Evolutionary conservation across 2,888 invertebrate species (phyloP).

Genomic region (Trissolcus brochymenae): DNA sequence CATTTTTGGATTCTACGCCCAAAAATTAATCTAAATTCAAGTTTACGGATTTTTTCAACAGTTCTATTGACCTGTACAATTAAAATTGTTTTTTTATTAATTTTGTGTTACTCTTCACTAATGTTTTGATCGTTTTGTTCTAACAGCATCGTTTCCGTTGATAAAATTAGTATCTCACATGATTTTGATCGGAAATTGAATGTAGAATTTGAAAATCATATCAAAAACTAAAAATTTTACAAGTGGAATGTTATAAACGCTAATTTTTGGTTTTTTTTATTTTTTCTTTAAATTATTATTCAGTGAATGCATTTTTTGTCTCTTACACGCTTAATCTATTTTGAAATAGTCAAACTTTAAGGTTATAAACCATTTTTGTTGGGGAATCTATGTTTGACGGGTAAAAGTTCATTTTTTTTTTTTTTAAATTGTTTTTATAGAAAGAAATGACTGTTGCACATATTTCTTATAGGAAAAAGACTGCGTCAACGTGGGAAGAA

Average conservation of each 20-base stretch:
- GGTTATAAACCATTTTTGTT: conserved; percentile 14
- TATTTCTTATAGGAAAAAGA: too few relatives aligned
- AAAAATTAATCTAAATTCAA: conserved; percentile 19
- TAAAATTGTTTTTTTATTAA: neutral
- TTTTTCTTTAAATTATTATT: too few relatives aligned
- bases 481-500: neutral
- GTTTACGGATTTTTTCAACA: conserved; percentile 10
- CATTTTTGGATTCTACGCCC: conserved; percentile 12
- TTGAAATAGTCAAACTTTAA: conserved; percentile 10
- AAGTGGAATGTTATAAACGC: too few relatives aligned
- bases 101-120: neutral
- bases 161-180: conserved; percentile 13
- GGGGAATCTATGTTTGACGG: conserved; percentile 16
- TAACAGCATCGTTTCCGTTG: conserved; percentile 10
- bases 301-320: neutral
- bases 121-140: conserved; percentile 4
- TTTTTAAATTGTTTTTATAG: too few relatives aligned
- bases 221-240: conserved; percentile 7
- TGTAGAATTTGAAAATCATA: conserved; percentile 10
- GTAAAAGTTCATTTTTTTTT: too few relatives aligned
- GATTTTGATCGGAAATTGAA: conserved; percentile 15
- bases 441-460: too few relatives aligned
- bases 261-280: too few relatives aligned
- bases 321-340: conserved; percentile 12
- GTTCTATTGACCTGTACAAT: neutral